phyloP scores from a whole-genome alignment of 1,140 invertebrate species.

The Aphaenogaster floridana region DNA sequence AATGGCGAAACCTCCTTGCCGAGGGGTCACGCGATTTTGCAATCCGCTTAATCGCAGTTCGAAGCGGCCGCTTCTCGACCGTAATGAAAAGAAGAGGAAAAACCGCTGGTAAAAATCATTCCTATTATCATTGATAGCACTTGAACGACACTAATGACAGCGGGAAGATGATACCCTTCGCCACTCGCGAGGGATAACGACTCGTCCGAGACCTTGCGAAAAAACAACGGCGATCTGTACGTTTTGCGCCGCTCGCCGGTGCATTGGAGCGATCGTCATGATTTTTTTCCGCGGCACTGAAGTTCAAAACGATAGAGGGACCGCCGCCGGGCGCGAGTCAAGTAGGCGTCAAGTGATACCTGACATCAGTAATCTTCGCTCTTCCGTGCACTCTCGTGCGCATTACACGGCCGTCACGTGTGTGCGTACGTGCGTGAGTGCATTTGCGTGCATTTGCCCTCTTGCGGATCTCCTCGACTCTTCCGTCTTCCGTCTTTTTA shows the following conservation, averaged over 20 bases:
- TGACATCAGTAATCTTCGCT: constrained; percentile 41
- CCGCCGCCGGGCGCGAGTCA: constrained; percentile 16
- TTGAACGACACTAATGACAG: constrained; percentile 7
- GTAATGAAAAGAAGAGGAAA: not conserved
- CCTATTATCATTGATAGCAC: constrained; percentile 1
- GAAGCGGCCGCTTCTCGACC: not conserved
- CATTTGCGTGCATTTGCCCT: not conserved
- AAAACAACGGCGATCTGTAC: not conserved
- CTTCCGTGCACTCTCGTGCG: not conserved
- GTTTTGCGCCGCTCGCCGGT: not conserved
- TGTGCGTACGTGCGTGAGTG: constrained; percentile 2
- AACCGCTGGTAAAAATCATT: not conserved
- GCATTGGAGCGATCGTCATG: not conserved
- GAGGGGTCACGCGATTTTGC: not conserved
- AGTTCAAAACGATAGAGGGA: constrained; percentile 24
- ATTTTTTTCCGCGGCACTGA: not conserved
- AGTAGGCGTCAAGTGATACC: constrained; percentile 46
- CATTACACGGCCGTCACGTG: constrained; percentile 36
- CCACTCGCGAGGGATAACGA: constrained; percentile 20
- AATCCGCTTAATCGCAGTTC: not conserved
- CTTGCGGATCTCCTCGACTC: not conserved
- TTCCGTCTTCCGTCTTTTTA: constrained; percentile 7
- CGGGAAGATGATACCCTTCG: not conserved
- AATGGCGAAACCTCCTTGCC: not conserved
- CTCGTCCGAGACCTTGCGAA: not conserved